phyloP scores from a whole-genome alignment of 2,888 invertebrate species.

The Candidula unifasciata region DNA sequence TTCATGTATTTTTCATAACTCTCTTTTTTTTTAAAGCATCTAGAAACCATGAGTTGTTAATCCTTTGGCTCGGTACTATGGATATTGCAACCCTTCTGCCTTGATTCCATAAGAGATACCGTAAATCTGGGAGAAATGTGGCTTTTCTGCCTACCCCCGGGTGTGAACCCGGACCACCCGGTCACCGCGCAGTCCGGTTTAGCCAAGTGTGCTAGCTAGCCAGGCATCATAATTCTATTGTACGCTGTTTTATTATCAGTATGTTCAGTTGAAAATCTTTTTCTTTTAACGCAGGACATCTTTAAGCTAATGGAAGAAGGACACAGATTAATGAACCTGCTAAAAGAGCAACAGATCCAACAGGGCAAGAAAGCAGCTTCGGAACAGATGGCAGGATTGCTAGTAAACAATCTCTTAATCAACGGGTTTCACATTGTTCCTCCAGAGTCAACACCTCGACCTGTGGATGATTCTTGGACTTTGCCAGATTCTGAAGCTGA shows the following conservation, averaged over 20 bases:
- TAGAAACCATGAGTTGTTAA: no score
- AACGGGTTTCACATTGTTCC: slow-evolving; percentile 45
- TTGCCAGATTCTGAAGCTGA: neutral
- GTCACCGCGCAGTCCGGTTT: no score
- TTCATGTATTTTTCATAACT: no score
- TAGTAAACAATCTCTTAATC: slow-evolving; percentile 39
- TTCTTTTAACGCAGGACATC: slow-evolving; percentile 2
- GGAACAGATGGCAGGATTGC: slow-evolving; percentile 30
- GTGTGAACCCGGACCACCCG: no score
- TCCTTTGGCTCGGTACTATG: no score
- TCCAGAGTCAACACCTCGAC: slow-evolving; percentile 33
- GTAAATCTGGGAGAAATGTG: no score
- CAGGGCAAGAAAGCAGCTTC: neutral
- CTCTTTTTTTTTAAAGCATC: no score
- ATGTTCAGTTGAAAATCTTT: neutral
- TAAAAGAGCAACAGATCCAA: slow-evolving; percentile 23
- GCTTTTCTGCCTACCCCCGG: no score
- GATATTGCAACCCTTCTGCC: no score
- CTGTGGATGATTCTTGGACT: neutral
- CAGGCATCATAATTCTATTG: no score
- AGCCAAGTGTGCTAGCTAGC: no score
- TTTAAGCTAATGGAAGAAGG: slow-evolving; percentile 32
- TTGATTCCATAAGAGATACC: no score
- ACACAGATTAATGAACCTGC: slow-evolving; percentile 21
- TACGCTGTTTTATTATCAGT: neutral